Evolutionary conservation across 2,888 invertebrate genomes (phyloP), one percentile per base, ranked within the genome.

Genomic region (Drosophila parthenogenetica): DNA sequence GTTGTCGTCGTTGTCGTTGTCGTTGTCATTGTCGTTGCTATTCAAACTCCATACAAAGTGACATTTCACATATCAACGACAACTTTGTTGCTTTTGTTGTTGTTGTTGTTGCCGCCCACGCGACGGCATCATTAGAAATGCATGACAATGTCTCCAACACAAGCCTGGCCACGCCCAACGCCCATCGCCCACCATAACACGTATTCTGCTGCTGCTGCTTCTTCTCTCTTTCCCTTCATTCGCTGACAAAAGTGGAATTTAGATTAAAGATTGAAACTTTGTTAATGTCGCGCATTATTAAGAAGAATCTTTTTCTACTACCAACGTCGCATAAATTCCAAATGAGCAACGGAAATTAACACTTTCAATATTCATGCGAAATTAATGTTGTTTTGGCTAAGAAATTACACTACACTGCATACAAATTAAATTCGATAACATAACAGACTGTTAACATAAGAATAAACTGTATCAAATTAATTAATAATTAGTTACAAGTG

Each of bases 251-350:
- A 72, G 55, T 76, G 77, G 81, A 85, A 83, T 87, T 89, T 83
- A 89, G 89, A 89, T 89, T 89, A 87, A 86, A 88, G 88, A 88
- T 89, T 88, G 87, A 83, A 89, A 89, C 88, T 89, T 88, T 81
- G 87, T 85, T 89, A 87, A 85, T 89, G 89, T 79, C 69, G 77
- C 76, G 88, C 85, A 79, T 87, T 89, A 85, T 83, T 83, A 89
- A 79, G 83, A 88, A 71, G 70, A 76, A 81, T 80, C 79, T 81
- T 75, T 69, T 69, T 55, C 62, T 62, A 40, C 22, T 13, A 32
- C 59, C 46, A 71, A 40, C 19, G 61, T 25, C 25, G 65, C 77
- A 67, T 87, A 71, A 78, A 81, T 87, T 66, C 72, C 55, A 60
- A 79, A 84, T 75, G 73, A 77, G 70, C 78, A n/a, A 57, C 65